Evolutionary conservation across 2,888 invertebrate species (phyloP), one percentile per base, ranked within the genome.

Genomic region (Geotrupes spiniger): DNA sequence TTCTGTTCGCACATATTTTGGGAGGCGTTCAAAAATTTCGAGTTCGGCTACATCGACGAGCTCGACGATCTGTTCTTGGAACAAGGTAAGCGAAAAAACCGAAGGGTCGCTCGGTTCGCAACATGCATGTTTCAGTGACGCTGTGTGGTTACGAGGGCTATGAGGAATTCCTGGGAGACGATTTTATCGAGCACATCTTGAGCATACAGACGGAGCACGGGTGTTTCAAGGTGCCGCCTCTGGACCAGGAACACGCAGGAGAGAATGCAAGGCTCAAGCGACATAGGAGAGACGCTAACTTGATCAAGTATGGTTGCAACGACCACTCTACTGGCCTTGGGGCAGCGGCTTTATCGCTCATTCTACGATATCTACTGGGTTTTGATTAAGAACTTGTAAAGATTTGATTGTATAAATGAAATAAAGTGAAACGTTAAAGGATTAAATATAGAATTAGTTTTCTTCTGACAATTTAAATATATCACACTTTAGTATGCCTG

Each of bases 121-220:
- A 37, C 3, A 2, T 11, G 16, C 17, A 3, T 16, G n/a, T 39
- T 10, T 36, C 52, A 78, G 77, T 77, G 46, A 60, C 72, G 17
- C 57, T 78, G 2, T 78, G 78, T 53, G 76, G 76, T 1, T 69
- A 72, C 57, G 74, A 76, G 59, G 77, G 77, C n/a, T 76, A 68
- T 50, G 46, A 64, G 0, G 75, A 77, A 51, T 77, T 77, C 57
- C 54, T 72, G 0, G 57, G 60, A 9, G 47, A 57, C 8, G 63
- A 63, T 39, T 74, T 73, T 61, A 63, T 70, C 10, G 58, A 65
- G 12, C 54, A 69, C 42, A 64, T 76, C 17, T 49, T 74, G 4
- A 58, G 59, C 3, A 75, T 74, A 72, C 70, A 73, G 49, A 62
- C 64, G 36, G 50, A 62, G 1, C 55, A 62, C 16, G 76, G 75